Base-by-base conservation (phyloP, 2,113 vertebrate genomes). In the Marmota flaviventris region DNA sequence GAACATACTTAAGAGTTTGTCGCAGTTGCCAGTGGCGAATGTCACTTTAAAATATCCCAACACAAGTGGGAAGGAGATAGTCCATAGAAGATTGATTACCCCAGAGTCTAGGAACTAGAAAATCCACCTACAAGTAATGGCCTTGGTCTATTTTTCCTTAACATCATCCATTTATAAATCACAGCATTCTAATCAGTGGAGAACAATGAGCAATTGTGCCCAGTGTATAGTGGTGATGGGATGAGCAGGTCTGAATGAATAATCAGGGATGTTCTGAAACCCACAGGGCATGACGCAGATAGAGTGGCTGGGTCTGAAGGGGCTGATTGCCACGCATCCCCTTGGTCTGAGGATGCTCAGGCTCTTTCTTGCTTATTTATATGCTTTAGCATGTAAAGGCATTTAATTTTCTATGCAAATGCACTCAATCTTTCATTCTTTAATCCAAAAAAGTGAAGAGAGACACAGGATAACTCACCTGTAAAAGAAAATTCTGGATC, bases 151-250 rank as follows among this genome's bases (percentile, higher is more conserved):
- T 95, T 96, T 97, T 93, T 88, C 94, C 95, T 97, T 92, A 78
- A 58, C 65, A 92, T 92, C 79, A 37, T 84, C 90, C 76, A 32
- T 87, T 94, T 87, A 97, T 97, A 97, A 97, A 95, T 94, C 92
- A 67, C 83, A 53, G 87, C 37, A 95, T 95, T 95, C 83, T 97
- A 97, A 97, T 97, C 96, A 97, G 95, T 37, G 67, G 79, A 91
- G 84, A 94, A 87, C 83, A 95, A 97, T 85, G 72, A 96, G 53
- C 87, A 95, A 92, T 85, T 87, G 70, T 93, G 79, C 58, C 45
- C 73, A 4, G 79, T 10, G 70, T 39, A 63, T 48, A 58, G 86
- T 58, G 45, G 42, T 45, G 70, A 95, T 87, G 96, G 79, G 93
- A 92, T 67, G 94, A 88, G 34, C 65, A 56, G 76, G 72, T 82